phyloP scores from a whole-genome alignment of 2,113 vertebrate species.

The Bungarus multicinctus region DNA sequence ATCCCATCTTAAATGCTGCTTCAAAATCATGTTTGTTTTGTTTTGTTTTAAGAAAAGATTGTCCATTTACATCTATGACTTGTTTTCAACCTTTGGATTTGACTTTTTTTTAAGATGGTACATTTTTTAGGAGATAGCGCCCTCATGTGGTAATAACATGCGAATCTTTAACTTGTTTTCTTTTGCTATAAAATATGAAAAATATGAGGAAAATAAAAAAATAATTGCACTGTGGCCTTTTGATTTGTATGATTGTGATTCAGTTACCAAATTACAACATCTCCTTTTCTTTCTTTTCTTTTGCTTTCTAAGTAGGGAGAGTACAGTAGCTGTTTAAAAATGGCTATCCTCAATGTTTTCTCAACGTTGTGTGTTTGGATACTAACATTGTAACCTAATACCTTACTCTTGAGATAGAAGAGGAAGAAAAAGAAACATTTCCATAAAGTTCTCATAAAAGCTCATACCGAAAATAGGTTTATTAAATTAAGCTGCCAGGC shows the following conservation, averaged over 20 bases:
- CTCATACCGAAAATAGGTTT: background rate
- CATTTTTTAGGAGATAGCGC: slow-evolving; percentile 65
- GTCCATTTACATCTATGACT: background rate
- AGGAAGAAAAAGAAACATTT: background rate
- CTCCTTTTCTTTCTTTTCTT: background rate
- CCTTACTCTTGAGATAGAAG: background rate
- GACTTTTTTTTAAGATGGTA: accelerated
- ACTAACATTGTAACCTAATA: background rate
- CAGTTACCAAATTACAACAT: accelerated
- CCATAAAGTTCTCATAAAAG: background rate
- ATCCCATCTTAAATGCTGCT: background rate
- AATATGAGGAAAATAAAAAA: background rate
- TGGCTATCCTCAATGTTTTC: background rate
- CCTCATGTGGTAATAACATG: slow-evolving; percentile 66
- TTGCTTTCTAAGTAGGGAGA: background rate
- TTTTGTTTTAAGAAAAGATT: background rate
- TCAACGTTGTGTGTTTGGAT: slow-evolving; percentile 3
- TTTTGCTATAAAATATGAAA: background rate
- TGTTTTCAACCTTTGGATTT: accelerated
- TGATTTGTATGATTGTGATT: background rate
- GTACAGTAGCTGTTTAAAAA: accelerated
- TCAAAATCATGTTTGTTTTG: background rate
- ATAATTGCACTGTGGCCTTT: background rate
- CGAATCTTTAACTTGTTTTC: background rate
- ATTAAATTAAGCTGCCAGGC: background rate